Evolutionary conservation across 2,797 vertebrate genomes (phyloP).

Genomic region (Halcyon chelicuti): DNA sequence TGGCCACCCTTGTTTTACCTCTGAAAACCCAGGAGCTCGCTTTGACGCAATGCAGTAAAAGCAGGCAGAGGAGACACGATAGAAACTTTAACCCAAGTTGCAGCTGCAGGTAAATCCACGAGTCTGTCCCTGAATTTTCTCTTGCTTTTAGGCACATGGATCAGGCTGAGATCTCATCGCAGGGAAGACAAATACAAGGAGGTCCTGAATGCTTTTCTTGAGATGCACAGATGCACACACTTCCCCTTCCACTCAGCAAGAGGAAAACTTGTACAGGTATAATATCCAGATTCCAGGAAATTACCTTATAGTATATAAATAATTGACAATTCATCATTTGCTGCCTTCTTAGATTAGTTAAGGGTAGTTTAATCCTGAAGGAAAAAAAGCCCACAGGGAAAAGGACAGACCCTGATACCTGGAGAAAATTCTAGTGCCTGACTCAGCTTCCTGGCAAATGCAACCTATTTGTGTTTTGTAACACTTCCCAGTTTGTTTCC

Average conservation of each 20-base stretch:
- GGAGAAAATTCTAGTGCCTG: slow-evolving; percentile 42
- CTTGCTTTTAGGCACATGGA: neutral
- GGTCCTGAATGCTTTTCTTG: neutral
- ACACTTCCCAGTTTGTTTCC: neutral
- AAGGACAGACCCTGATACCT: neutral
- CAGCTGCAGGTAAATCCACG: neutral
- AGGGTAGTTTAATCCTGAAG: neutral
- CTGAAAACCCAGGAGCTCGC: neutral
- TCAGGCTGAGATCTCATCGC: rapidly evolving
- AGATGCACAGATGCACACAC: rapidly evolving
- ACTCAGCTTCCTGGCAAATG: neutral
- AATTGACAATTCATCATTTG: rapidly evolving
- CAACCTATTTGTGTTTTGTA: neutral
- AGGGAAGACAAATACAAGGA: neutral
- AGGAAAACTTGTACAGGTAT: neutral
- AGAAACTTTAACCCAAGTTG: slow-evolving; percentile 23
- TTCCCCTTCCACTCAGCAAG: neutral
- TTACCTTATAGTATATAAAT: neutral
- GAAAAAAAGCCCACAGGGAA: neutral
- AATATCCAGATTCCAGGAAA: rapidly evolving
- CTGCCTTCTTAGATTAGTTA: neutral
- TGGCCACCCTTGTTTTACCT: neutral
- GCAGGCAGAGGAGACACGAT: neutral
- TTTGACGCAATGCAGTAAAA: slow-evolving; percentile 75
- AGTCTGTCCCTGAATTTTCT: neutral